Conservation (phyloP, 2,797 vertebrate species). For the Leptoclinus maculatus region DNA sequence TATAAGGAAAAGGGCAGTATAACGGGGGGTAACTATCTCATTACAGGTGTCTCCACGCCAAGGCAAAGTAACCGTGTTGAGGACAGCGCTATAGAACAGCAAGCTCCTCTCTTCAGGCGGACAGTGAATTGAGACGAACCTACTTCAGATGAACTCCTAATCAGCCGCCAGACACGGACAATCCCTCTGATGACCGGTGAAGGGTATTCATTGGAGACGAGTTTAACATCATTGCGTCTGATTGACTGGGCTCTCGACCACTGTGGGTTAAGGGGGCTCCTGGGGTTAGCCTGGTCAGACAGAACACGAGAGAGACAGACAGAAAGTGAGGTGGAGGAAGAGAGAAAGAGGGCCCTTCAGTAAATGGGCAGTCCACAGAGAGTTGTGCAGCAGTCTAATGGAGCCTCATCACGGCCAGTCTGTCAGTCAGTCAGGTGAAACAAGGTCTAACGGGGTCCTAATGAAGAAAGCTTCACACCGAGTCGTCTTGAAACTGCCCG, state of each 20-base stretch:
- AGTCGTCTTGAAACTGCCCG: conserved; percentile 66
- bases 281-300: conserved; percentile 78
- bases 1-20: background rate
- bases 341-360: conserved; percentile 43
- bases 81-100: conserved; percentile 14
- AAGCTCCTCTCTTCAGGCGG: conserved; percentile 32
- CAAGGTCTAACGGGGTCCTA: conserved; percentile 73
- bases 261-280: conserved; percentile 81
- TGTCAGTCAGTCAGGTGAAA: conserved; percentile 81
- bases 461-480: conserved; percentile 79
- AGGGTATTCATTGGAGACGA: conserved; percentile 75
- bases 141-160: conserved; percentile 62
- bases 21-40: conserved; percentile 22
- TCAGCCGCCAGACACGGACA: conserved; percentile 59
- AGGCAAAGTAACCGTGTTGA: conserved; percentile 35
- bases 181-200: conserved; percentile 66
- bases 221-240: conserved; percentile 81
- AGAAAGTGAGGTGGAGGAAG: conserved; percentile 36
- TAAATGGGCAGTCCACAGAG: conserved; percentile 77
- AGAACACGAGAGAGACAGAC: conserved; percentile 65
- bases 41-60: conserved; percentile 17
- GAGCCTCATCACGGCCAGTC: conserved; percentile 75
- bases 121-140: conserved; percentile 62
- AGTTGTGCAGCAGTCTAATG: conserved; percentile 72
- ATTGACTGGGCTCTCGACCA: conserved; percentile 76